Base-by-base conservation (phyloP, 2,797 vertebrate species). In the Gallinago nigripennis region DNA sequence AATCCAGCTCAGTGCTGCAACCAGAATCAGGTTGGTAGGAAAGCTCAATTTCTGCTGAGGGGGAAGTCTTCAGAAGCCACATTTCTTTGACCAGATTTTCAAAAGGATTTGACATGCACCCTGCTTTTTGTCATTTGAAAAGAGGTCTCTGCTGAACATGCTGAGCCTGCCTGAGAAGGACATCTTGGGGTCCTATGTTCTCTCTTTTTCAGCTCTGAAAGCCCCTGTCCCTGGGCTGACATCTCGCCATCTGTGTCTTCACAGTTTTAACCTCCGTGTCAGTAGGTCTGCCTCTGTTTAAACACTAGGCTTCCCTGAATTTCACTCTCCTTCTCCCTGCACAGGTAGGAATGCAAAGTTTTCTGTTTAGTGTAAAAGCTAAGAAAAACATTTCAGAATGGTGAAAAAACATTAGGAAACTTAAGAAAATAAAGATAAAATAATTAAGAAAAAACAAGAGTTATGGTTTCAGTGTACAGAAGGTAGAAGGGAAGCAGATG, bases 101-200 rank as follows among this genome's bases (percentile, higher is more conserved):
- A 6, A 56, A 89, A 66, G 8, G 11, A 30, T 53, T 83, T 56
- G 17, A 2, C 25, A 41, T 56, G 50, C 21, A 75, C 25, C 4
- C 6, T 60, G 19, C 3, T 28, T 82, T 54, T 54, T 41, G n/a
- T n/a, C 4, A 30, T 65, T 89, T 86, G 57, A 75, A 83, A 66
- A 43, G 17, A 28, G 14, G 19, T 53, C 18, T 72, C 41, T 56
- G 15, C 16, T 35, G 7, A 30, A 46, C 0, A 0, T 13, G 5
- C 33, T 46, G 6, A 70, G 4, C 9, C 12, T 28, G 37, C 9
- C 25, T 53, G 20, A 39, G 43, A 60, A 79, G 37, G 30, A 57
- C 17, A 53, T 5, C 9, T 21, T 37, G 8, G 13, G 1, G 4
- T 37, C 9, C 35, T 61, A 6, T 53, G 11, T 21, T 57, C 82